Evolutionary conservation across 2,888 invertebrate genomes (phyloP), one percentile per base, ranked within the genome.

Genomic region (Heliconius erato): DNA sequence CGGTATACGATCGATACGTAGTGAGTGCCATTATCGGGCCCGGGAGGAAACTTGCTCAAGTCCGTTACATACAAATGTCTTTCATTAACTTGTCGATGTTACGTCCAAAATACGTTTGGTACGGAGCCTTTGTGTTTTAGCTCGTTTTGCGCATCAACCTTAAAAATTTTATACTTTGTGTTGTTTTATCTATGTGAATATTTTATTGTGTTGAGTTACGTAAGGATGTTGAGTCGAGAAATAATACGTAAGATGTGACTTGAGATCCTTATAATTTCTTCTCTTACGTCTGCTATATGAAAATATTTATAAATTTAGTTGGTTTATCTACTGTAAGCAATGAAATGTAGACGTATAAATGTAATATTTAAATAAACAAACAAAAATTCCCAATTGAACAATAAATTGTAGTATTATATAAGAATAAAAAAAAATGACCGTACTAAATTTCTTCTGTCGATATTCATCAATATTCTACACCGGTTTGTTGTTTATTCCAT

Each of bases 1-100:
- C 91, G 87, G 90, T 77, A 74, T 67, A 69, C 63, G 59, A 84
- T 84, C 85, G 83, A 92, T 87, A 94, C 92, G 92, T 91, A 93
- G 91, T 92, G 85, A 79, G 81, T 74, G 85, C 90, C 84, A 91
- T 92, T 91, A 92, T 92, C 90, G 91, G 90, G 91, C 91, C 90
- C 91, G 90, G 89, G 91, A 95, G 94, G 94, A 94, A 94, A 93
- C 92, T 92, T 91, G 91, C 93, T 91, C 90, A 91, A 93, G 94
- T 94, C 93, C 92, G 94, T 94, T 94, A 94, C 95, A 95, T 95
- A 95, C 94, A 95, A 95, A 95, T 95, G 95, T 90, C 92, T 94
- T 93, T 95, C 94, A 95, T 95, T 95, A 95, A 93, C 92, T 93
- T 91, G 91, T 92, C 92, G 91, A 92, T 92, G 94, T 91, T 94